Base-by-base conservation (phyloP, 1,140 invertebrate species). In the Pararge aegeria region DNA sequence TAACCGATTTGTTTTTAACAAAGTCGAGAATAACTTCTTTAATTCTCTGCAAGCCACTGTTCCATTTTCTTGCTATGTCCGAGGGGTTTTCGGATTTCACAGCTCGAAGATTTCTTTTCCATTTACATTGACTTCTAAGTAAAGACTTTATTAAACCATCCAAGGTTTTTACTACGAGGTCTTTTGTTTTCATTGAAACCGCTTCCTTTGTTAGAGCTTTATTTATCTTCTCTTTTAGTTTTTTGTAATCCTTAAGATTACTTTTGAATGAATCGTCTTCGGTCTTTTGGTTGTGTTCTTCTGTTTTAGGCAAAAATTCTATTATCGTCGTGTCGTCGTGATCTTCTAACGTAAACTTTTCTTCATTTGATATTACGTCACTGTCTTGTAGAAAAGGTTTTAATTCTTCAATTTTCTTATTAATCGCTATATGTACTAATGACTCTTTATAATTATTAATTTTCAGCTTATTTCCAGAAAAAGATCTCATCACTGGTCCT, bases 261-360 rank as follows among this genome's bases (percentile, higher is more conserved):
- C 51, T 42, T 58, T 75, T 73, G 5, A 67, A 46, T 13, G 61
- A 10, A 7, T 68, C 67, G 18, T 38, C 52, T n/a, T 61, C 29
- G 13, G 50, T 60, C 7, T 18, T 24, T 56, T 42, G 10, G 24
- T 55, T 66, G 21, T 20, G n/a, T 10, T 58, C 21, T 61, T 46
- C 37, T 37, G 40, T 49, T 55, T 66, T 38, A 0, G 78, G 66
- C 50, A 73, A 6, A 29, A 77, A 70, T 66, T 83, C 78, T 55
- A 83, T 68, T 13, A 81, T 80, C 20, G 70, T 77, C 1, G 79
- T 83, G 51, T 84, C 73, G 13, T 79, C 70, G 15, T 65, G 62
- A 5, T 70, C 73, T 19, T 73, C 48, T 21, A 75, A 50, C 16
- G 61, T 66, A 9, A 76, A 1, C 21, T 67, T 70, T 29, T 72